Percentiles rank a stretch among this genome's conserved stretches.
Evolutionary conservation across 2,888 invertebrate species (phyloP).

Genomic region (Alcis repandata): DNA sequence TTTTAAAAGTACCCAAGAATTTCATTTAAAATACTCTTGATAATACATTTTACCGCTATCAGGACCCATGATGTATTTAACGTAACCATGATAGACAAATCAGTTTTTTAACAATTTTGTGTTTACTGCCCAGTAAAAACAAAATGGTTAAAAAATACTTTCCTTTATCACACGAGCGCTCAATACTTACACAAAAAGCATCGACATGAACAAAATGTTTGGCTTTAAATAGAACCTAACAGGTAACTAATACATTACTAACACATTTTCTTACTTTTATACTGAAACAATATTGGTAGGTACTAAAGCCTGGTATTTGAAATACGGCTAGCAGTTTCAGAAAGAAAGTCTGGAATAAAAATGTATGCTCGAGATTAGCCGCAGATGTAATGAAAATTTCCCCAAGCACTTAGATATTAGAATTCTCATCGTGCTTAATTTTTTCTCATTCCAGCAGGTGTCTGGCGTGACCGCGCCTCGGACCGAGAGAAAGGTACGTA

Average conservation of each 20-base stretch:
- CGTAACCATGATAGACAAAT: too few species aligned
- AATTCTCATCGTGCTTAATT: slow-evolving; percentile 25
- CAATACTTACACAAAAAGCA: too few species aligned
- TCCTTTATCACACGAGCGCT: too few species aligned
- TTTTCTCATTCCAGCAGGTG: slow-evolving; percentile 32
- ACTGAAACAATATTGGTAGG: neutral
- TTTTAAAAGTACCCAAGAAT: too few species aligned
- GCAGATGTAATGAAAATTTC: slow-evolving; percentile 16
- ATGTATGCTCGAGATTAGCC: slow-evolving; percentile 17
- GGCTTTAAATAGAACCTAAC: too few species aligned
- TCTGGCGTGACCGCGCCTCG: slow-evolving; percentile 28
- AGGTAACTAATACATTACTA: too few species aligned
- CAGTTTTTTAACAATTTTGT: too few species aligned
- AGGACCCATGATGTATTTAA: too few species aligned
- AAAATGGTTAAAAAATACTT: too few species aligned
- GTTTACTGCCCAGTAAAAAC: too few species aligned
- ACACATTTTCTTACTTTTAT: neutral
- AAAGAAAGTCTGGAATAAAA: neutral
- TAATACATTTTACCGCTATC: slow-evolving; percentile 2
- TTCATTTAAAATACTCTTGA: slow-evolving; percentile 52
- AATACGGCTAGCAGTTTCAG: neutral
- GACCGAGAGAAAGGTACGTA: slow-evolving; percentile 42
- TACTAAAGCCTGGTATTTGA: neutral
- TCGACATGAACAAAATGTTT: too few species aligned
- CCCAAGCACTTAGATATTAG: slow-evolving; percentile 23